These are phyloP conservation scores for Drosophila sordidapex DNA, from an alignment of 2,888 invertebrate species.

Conservation along the genomic window DNA sequence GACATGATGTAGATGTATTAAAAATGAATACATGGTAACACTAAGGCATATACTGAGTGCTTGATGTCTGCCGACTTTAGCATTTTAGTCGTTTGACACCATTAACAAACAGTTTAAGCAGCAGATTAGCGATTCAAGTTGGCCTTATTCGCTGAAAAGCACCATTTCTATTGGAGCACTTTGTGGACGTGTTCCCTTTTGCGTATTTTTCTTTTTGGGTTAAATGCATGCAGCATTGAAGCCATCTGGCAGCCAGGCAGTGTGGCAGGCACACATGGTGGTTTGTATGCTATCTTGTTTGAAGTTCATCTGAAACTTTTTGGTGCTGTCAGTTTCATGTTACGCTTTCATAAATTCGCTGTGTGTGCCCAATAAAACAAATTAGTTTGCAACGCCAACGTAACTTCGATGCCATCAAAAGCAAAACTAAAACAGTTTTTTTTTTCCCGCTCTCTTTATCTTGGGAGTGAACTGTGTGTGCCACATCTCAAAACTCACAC, in stretches of 20 bases:
- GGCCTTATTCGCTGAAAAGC: neutral
- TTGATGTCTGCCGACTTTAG: conserved; percentile 5
- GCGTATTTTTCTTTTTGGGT: neutral
- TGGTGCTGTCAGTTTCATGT: conserved; percentile 52
- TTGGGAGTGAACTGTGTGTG: conserved; percentile 11
- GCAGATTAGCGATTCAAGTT: conserved; percentile 28
- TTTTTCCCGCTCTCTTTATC: neutral
- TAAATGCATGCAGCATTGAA: conserved; percentile 26
- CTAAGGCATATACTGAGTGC: neutral
- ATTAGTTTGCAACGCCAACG: conserved; percentile 64
- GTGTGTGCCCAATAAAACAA: conserved; percentile 68
- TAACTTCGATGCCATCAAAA: conserved; percentile 62
- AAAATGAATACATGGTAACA: neutral
- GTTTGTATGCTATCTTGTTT: conserved; percentile 2
- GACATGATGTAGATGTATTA: neutral
- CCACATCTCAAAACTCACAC: conserved; percentile 34
- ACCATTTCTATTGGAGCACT: conserved; percentile 1
- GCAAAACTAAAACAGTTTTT: conserved; percentile 60
- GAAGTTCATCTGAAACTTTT: conserved; percentile 44
- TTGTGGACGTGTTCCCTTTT: neutral
- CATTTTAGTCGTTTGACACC: conserved; percentile 5
- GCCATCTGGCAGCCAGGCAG: conserved; percentile 9
- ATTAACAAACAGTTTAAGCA: conserved; percentile 16
- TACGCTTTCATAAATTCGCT: conserved; percentile 55
- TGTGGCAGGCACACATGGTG: conserved; percentile 7